Percentiles rank a stretch among this genome's conserved stretches.
phyloP scores from a whole-genome alignment of 2,888 invertebrate genomes.

The Clostera curtula region DNA sequence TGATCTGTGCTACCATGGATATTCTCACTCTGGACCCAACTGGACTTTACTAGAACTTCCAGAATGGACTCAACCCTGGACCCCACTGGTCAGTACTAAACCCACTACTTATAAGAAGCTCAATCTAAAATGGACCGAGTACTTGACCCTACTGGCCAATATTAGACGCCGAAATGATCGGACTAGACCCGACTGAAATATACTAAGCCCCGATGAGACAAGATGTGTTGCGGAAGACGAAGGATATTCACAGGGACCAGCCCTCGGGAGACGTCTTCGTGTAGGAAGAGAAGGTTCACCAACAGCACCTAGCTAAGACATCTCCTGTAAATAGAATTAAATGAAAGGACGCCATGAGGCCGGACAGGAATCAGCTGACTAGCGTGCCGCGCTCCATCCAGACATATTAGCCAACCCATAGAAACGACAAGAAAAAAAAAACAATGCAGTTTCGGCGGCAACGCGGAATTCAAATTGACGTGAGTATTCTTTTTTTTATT shows the following conservation, averaged over 20 bases:
- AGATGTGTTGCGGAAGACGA: constrained; percentile 68
- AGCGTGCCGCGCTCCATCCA: constrained; percentile 50
- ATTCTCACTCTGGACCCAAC: constrained; percentile 63
- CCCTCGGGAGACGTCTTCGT: constrained; percentile 65
- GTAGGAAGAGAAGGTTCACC: constrained; percentile 60
- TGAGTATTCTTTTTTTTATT: constrained; percentile 34
- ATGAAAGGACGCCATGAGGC: constrained; percentile 53
- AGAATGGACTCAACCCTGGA: constrained; percentile 55
- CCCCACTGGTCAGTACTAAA: constrained; percentile 57
- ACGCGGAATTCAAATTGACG: constrained; percentile 27
- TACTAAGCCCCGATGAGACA: constrained; percentile 47
- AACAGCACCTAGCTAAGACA: constrained; percentile 34
- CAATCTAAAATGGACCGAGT: constrained; percentile 44
- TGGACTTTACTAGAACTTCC: constrained; percentile 52
- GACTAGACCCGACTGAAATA: constrained; percentile 65
- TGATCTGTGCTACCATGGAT: constrained; percentile 62
- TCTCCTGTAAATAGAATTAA: constrained; percentile 59
- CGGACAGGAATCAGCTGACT: constrained; percentile 66
- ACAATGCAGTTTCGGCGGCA: constrained; percentile 21
- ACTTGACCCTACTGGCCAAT: constrained; percentile 61
- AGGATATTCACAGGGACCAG: constrained; percentile 58
- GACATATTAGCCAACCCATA: constrained; percentile 43
- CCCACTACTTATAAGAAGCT: constrained; percentile 25
- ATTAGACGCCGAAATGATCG: constrained; percentile 51
- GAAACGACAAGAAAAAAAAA: constrained; percentile 30